phyloP scores from a whole-genome alignment of 2,113 vertebrate genomes.

The human region DNA sequence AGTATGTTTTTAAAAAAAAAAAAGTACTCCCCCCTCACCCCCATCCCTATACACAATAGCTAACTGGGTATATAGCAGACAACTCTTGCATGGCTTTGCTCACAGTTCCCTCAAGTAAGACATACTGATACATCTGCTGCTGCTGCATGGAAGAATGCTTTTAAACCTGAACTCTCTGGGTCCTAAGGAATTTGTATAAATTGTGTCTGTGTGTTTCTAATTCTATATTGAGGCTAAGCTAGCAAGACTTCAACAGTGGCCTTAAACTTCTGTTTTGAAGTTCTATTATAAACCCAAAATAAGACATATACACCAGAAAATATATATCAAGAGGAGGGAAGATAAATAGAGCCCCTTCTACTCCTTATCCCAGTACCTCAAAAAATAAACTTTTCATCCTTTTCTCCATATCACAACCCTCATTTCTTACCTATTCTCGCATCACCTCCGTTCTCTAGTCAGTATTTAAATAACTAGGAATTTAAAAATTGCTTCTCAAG shows the following conservation, averaged over 20 bases:
- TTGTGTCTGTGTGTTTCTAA: background rate
- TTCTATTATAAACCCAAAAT: background rate
- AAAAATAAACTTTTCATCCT: background rate
- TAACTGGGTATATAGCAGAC: background rate
- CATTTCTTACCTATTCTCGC: background rate
- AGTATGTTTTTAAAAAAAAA: background rate
- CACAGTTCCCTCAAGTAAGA: background rate
- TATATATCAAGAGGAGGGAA: background rate
- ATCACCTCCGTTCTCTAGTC: background rate
- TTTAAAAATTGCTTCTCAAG: background rate
- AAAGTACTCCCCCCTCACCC: background rate
- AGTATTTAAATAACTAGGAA: background rate
- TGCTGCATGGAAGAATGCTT: background rate
- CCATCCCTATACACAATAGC: background rate
- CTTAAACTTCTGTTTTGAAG: slow-evolving; percentile 26
- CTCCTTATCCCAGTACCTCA: background rate
- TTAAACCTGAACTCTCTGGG: background rate
- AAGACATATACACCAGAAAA: background rate
- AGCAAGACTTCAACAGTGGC: background rate
- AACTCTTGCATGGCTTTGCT: background rate
- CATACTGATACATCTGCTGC: background rate
- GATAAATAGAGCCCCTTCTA: background rate
- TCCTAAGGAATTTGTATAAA: background rate
- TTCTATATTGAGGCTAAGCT: background rate
- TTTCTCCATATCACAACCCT: background rate